These are phyloP conservation scores for Arrhamphus sclerolepis DNA, from an alignment of 2,797 vertebrate genomes.

Conservation along the genomic window DNA sequence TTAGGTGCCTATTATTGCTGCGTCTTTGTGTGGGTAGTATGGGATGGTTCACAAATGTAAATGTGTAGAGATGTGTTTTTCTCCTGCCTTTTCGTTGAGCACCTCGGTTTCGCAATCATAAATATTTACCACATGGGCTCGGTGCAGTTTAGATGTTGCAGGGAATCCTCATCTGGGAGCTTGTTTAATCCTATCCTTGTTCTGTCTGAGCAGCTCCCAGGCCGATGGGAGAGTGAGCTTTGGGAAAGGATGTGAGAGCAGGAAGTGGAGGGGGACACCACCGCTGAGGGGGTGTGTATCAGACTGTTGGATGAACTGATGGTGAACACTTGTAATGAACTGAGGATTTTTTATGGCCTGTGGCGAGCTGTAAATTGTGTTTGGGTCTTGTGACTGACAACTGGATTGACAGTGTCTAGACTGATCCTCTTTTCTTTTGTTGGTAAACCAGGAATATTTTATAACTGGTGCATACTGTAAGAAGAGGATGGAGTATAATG, in stretches of 20 bases:
- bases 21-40: conserved; percentile 23
- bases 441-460: not conserved
- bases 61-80: conserved; percentile 11
- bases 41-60: conserved; percentile 6
- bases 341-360: conserved; percentile 19
- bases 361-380: conserved; percentile 21
- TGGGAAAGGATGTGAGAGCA: conserved; percentile 43
- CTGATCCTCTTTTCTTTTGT: conserved; percentile 2
- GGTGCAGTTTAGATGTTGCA: conserved; percentile 53
- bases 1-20: conserved; percentile 37
- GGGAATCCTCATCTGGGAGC: conserved; percentile 56
- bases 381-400: conserved; percentile 21
- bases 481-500: conserved; percentile 6
- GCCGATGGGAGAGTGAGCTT: conserved; percentile 40
- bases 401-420: conserved; percentile 13
- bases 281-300: conserved; percentile 15
- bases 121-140: conserved; percentile 66
- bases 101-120: conserved; percentile 40
- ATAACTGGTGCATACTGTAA: conserved; percentile 5
- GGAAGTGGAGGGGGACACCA: conserved; percentile 33
- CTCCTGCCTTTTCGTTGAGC: conserved; percentile 35
- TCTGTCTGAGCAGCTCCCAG: conserved; percentile 55
- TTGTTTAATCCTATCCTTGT: conserved; percentile 62
- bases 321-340: conserved; percentile 30
- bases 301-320: conserved; percentile 34